Conservation (phyloP, 2,888 invertebrate species). For the Polymixis flavicincta region DNA sequence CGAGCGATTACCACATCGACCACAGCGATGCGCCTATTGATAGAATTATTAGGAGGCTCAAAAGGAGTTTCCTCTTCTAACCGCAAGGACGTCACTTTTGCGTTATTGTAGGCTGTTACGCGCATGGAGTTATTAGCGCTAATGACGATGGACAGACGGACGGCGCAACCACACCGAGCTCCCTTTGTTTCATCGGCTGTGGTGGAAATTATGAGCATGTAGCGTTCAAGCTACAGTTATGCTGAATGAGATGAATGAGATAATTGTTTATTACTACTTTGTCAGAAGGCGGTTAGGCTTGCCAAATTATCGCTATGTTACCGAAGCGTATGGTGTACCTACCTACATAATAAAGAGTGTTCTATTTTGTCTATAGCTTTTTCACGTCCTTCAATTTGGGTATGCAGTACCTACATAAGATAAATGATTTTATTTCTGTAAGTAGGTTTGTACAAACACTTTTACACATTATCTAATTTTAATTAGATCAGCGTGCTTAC, state of each 20-base stretch:
- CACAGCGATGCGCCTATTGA: slow-evolving; percentile 85
- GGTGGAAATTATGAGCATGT: slow-evolving; percentile 50
- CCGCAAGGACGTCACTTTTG: slow-evolving; percentile 82
- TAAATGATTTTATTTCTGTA: too few relatives aligned
- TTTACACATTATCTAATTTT: too few relatives aligned
- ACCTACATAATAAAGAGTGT: background rate
- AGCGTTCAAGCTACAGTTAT: slow-evolving; percentile 36
- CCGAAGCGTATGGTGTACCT: background rate
- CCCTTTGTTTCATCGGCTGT: slow-evolving; percentile 72
- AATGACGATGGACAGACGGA: slow-evolving; percentile 81
- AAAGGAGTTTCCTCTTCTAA: slow-evolving; percentile 79
- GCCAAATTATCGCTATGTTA: background rate
- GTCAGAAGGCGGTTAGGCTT: slow-evolving; percentile 13
- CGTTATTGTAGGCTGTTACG: slow-evolving; percentile 76
- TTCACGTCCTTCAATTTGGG: background rate
- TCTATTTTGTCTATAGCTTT: background rate
- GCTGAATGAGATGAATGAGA: slow-evolving; percentile 29
- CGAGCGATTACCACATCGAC: slow-evolving; percentile 82
- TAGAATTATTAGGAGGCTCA: slow-evolving; percentile 84
- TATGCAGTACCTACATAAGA: background rate
- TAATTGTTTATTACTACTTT: slow-evolving; percentile 24
- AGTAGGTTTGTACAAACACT: too few relatives aligned
- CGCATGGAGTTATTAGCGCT: slow-evolving; percentile 87
- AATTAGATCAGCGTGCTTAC: too few relatives aligned
- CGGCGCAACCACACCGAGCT: slow-evolving; percentile 77